These are phyloP conservation scores for Azemiops feae DNA, from an alignment of 2,113 vertebrate genomes.

Conservation along the genomic window DNA sequence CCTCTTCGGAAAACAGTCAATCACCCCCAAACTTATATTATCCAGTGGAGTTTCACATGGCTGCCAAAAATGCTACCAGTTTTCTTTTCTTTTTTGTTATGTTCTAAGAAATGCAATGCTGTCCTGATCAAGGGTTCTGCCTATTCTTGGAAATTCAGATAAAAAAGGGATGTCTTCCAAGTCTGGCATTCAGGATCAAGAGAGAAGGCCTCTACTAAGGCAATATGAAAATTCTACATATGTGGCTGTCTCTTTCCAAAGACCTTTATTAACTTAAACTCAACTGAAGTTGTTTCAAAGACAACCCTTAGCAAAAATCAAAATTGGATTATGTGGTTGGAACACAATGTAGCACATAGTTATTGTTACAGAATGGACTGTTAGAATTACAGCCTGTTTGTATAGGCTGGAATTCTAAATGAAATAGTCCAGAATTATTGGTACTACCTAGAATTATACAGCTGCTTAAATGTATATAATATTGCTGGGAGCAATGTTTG, in stretches of 20 bases:
- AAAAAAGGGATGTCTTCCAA: neutral
- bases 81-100: conserved; percentile 16
- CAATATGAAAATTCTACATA: conserved; percentile 50
- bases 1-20: conserved; percentile 42
- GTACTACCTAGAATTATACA: neutral
- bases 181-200: neutral
- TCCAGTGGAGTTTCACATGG: conserved; percentile 33
- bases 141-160: neutral
- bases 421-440: conserved; percentile 15
- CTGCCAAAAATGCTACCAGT: conserved; percentile 49
- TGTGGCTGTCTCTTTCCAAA: neutral
- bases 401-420: conserved; percentile 26
- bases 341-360: neutral
- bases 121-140: neutral
- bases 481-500: neutral
- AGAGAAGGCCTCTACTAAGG: conserved; percentile 27
- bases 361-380: conserved; percentile 16
- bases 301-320: neutral
- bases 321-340: neutral
- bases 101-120: conserved; percentile 21
- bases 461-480: neutral
- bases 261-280: conserved; percentile 39
- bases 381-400: conserved; percentile 11
- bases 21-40: conserved; percentile 65
- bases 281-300: conserved; percentile 25